Conservation (phyloP, 1,140 invertebrate species). For the Aphelenchoides fujianensis region DNA sequence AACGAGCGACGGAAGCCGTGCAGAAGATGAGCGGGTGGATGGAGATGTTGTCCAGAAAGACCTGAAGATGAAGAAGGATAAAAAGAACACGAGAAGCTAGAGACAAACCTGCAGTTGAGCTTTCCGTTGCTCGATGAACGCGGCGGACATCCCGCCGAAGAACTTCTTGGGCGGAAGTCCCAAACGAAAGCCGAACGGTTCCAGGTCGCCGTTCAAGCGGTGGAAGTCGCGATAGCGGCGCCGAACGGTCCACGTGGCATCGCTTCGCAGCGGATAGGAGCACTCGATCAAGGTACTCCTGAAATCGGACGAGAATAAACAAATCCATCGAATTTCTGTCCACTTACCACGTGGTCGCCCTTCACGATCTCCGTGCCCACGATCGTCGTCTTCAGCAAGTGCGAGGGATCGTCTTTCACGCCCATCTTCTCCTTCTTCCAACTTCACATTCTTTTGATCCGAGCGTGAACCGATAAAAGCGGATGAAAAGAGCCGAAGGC, state of each 20-base stretch:
- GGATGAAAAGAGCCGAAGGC: no score
- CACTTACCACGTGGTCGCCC: constrained; percentile 9
- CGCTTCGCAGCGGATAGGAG: neutral
- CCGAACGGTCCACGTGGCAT: neutral
- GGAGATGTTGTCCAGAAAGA: constrained; percentile 2
- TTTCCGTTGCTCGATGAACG: constrained; percentile 9
- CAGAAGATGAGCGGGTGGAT: constrained; percentile 13
- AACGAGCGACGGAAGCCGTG: constrained; percentile 8
- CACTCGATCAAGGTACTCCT: constrained; percentile 2
- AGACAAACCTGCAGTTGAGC: constrained; percentile 10
- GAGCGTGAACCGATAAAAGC: no score
- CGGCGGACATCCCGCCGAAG: neutral
- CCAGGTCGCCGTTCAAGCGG: neutral
- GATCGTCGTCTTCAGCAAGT: neutral
- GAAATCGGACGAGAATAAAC: neutral
- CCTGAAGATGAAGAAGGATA: constrained; percentile 4
- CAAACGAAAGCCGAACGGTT: constrained; percentile 12
- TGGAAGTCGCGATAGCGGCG: constrained; percentile 8
- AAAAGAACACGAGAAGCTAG: neutral
- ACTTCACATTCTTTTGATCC: no score
- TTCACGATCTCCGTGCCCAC: neutral
- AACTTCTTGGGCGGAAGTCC: constrained; percentile 14
- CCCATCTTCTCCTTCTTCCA: neutral
- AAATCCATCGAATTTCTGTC: neutral
- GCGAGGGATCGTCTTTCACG: constrained; percentile 3